Conservation (phyloP, 2,888 invertebrate species). For the Mechanitis mazaeus region DNA sequence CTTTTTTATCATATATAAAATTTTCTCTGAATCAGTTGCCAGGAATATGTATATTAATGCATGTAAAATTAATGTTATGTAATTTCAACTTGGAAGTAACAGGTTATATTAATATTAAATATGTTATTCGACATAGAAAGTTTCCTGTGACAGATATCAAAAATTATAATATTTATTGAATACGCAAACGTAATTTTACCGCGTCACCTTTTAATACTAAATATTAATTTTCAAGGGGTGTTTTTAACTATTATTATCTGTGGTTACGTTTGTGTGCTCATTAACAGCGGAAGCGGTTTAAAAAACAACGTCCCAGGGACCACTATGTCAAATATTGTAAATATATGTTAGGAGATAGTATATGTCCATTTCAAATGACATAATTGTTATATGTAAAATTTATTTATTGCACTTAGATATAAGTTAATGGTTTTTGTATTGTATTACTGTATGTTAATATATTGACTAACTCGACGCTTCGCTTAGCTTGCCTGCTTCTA, state of each 20-base stretch:
- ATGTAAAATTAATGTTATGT: slow-evolving; percentile 53
- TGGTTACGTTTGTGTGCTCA: slow-evolving; percentile 28
- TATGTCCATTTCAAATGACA: slow-evolving; percentile 53
- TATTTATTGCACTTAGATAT: slow-evolving; percentile 51
- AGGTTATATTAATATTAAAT: slow-evolving; percentile 40
- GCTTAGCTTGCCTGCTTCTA: slow-evolving; percentile 24
- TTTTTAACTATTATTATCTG: slow-evolving; percentile 12
- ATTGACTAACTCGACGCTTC: slow-evolving; percentile 31
- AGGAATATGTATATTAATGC: slow-evolving; percentile 44
- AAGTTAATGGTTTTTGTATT: slow-evolving; percentile 53
- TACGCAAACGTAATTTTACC: slow-evolving; percentile 26
- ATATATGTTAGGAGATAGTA: slow-evolving; percentile 56
- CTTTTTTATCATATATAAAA: slow-evolving; percentile 27
- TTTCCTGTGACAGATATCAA: slow-evolving; percentile 32
- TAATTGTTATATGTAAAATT: slow-evolving; percentile 44
- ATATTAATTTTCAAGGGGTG: not conserved
- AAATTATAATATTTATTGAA: slow-evolving; percentile 25
- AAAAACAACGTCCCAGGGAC: slow-evolving; percentile 33
- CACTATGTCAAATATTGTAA: slow-evolving; percentile 53
- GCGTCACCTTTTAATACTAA: not conserved
- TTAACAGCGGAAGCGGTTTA: slow-evolving; percentile 15
- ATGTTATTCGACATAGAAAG: slow-evolving; percentile 36
- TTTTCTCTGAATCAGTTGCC: slow-evolving; percentile 36
- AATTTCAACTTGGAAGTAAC: slow-evolving; percentile 28
- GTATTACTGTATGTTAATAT: slow-evolving; percentile 53